Conservation (phyloP, 2,888 invertebrate species). For the Microctonus aethiopoides region DNA sequence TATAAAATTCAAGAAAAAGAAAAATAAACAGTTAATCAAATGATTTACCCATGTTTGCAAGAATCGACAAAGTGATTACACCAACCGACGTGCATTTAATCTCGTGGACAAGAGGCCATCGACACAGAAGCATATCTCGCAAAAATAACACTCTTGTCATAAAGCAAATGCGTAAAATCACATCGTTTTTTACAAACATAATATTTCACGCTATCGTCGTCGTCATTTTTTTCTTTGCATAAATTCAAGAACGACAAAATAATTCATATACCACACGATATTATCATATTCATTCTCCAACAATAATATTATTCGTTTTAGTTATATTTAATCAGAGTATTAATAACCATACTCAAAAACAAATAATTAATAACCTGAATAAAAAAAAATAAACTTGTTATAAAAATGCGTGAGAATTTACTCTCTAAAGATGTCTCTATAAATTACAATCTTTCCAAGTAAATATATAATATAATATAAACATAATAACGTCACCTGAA, state of each 20-base stretch:
- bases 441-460: too few species aligned
- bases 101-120: conserved; percentile 18
- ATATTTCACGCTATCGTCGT: background rate
- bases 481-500: background rate
- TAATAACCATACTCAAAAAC: too few species aligned
- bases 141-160: conserved; percentile 9
- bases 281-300: background rate
- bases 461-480: background rate
- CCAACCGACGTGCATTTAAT: background rate
- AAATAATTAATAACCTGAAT: background rate
- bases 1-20: background rate
- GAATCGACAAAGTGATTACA: conserved; percentile 8
- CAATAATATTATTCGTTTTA: background rate
- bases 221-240: background rate
- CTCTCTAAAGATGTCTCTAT: background rate
- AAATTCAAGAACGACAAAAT: too few species aligned
- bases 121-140: conserved; percentile 17
- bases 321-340: too few species aligned
- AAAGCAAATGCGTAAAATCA: background rate
- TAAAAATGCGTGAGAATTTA: background rate
- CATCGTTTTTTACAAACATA: background rate
- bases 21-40: background rate
- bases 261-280: too few species aligned
- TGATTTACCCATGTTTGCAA: conserved; percentile 9
- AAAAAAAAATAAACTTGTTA: background rate